phyloP scores from a whole-genome alignment of 53 echinoderm and acorn worm genomes.

The Arbacia lixula region DNA sequence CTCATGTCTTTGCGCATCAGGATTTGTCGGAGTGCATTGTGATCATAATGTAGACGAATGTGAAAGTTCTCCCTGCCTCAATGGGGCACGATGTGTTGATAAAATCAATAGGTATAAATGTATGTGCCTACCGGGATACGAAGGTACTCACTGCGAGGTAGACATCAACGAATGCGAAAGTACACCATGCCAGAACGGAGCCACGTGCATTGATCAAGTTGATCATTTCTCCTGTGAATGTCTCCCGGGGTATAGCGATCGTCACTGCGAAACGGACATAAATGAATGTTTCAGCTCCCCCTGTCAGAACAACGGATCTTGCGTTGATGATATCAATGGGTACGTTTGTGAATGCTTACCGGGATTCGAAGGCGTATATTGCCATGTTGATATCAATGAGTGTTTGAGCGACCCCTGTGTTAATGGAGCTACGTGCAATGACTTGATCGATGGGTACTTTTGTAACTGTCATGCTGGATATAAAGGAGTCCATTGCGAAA shows the following conservation, averaged over 20 bases:
- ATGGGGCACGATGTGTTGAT: conserved; percentile 66
- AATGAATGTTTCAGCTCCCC: conserved; percentile 51
- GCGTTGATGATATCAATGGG: conserved; percentile 45
- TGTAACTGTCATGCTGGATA: conserved; percentile 64
- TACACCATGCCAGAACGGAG: conserved; percentile 63
- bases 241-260: conserved; percentile 52
- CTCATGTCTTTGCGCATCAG: conserved; percentile 54
- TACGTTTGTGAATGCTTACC: conserved; percentile 27
- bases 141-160: conserved; percentile 65
- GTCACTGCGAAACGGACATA: conserved; percentile 58
- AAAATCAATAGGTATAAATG: conserved; percentile 56
- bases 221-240: conserved; percentile 37
- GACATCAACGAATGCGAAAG: conserved; percentile 64
- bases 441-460: conserved; percentile 43
- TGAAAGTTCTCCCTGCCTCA: conserved; percentile 39
- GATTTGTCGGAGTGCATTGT: conserved; percentile 63
- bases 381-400: conserved; percentile 65
- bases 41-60: conserved; percentile 71
- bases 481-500: conserved; percentile 52
- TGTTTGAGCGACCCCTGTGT: conserved; percentile 59
- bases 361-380: conserved; percentile 52
- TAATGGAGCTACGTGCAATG: conserved; percentile 54
- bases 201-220: conserved; percentile 37
- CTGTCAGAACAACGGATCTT: conserved; percentile 60
- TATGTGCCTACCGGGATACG: conserved; percentile 54